phyloP scores from a whole-genome alignment of 1,140 invertebrate genomes.

The Diabrotica virgifera region DNA sequence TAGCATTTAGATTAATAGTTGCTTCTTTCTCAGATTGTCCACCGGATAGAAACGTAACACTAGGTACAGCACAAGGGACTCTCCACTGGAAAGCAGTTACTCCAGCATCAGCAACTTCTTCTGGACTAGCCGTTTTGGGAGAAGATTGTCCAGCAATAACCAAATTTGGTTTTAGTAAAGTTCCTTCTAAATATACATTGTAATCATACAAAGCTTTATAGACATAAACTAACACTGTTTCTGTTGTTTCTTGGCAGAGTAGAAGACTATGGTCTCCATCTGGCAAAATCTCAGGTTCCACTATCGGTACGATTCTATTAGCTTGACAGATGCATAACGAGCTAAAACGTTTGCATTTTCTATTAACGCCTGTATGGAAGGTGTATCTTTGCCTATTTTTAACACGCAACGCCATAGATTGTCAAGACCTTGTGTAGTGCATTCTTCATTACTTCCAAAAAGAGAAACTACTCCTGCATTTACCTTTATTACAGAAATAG shows the following conservation, averaged over 20 bases:
- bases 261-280: slow-evolving; percentile 92
- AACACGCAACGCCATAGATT: slow-evolving; percentile 96
- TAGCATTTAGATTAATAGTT: slow-evolving; percentile 90
- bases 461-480: slow-evolving; percentile 86
- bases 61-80: slow-evolving; percentile 89
- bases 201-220: slow-evolving; percentile 96
- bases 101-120: slow-evolving; percentile 83
- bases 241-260: slow-evolving; percentile 84
- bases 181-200: slow-evolving; percentile 96
- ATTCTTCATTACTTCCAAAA: slow-evolving; percentile 89
- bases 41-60: slow-evolving; percentile 91
- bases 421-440: slow-evolving; percentile 96
- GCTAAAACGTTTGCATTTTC: slow-evolving; percentile 96
- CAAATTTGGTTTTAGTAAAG: slow-evolving; percentile 98
- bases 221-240: slow-evolving; percentile 90
- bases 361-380: slow-evolving; percentile 83
- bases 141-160: slow-evolving; percentile 67
- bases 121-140: slow-evolving; percentile 66
- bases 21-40: slow-evolving; percentile 97
- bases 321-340: slow-evolving; percentile 93
- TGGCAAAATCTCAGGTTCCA: slow-evolving; percentile 89
- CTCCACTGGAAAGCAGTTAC: slow-evolving; percentile 84
- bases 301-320: slow-evolving; percentile 94
- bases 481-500: slow-evolving; percentile 92
- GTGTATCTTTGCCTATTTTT: slow-evolving; percentile 88